Conservation (phyloP, 2,113 vertebrate genomes). For the Scatophagus argus region DNA sequence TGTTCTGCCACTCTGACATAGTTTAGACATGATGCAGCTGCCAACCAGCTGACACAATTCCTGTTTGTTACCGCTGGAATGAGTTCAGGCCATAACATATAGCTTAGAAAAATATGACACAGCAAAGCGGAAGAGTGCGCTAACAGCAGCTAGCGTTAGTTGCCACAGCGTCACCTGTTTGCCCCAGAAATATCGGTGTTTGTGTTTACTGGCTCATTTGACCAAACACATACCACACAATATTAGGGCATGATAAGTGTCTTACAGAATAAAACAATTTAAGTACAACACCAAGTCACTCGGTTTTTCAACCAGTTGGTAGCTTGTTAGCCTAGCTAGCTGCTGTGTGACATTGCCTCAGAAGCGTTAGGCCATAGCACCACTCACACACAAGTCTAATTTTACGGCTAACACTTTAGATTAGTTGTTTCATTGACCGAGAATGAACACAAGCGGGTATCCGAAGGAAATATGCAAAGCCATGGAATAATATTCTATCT, state of each 20-base stretch:
- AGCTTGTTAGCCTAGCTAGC: constrained; percentile 43
- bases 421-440: fast-evolving
- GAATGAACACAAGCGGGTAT: fast-evolving
- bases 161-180: background rate
- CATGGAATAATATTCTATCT: fast-evolving
- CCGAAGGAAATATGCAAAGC: background rate
- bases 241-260: fast-evolving
- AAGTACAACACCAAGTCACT: background rate
- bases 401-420: fast-evolving
- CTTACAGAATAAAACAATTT: no score
- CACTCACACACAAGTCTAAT: background rate
- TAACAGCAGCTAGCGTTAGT: constrained; percentile 26
- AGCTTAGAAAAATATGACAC: constrained; percentile 32
- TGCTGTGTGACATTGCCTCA: constrained; percentile 27
- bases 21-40: background rate
- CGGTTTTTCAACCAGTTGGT: background rate
- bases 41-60: background rate
- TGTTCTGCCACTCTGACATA: background rate
- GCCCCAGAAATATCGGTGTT: background rate
- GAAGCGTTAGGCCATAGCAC: constrained; percentile 52
- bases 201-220: background rate
- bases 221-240: fast-evolving
- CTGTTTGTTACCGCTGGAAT: background rate
- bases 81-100: background rate
- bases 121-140: constrained; percentile 35